Percentiles rank a stretch among this genome's conserved stretches.
These are phyloP conservation scores for Leptinotarsa peninsularis DNA, from an alignment of 2,888 invertebrate genomes.

Conservation along the genomic window DNA sequence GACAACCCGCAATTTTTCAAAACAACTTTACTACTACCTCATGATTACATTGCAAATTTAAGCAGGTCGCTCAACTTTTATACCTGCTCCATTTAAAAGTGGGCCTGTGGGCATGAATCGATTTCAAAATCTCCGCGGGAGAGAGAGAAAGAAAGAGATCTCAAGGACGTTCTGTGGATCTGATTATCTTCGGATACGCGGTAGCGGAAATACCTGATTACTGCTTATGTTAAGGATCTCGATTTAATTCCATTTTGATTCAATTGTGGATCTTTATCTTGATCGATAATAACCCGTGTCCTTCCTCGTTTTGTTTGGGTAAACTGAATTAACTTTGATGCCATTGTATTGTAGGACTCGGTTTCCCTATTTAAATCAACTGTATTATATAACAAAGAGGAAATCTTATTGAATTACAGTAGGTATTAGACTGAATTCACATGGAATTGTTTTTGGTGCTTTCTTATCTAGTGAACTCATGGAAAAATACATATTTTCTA, in stretches of 20 bases:
- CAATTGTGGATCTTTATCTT: conserved; percentile 26
- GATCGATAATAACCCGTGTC: conserved; percentile 23
- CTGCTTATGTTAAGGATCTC: conserved; percentile 15
- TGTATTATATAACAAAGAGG: conserved; percentile 1
- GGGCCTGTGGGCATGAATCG: conserved; percentile 16
- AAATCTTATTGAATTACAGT: neutral
- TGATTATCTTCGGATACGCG: conserved; percentile 16
- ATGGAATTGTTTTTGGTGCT: too few relatives aligned
- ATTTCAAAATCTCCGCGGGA: neutral
- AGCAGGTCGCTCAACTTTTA: conserved; percentile 22
- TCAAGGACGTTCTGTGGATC: conserved; percentile 19
- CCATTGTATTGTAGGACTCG: neutral
- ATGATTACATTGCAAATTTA: conserved; percentile 17
- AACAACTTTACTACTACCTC: conserved; percentile 17
- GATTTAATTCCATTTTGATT: conserved; percentile 26
- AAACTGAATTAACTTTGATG: conserved; percentile 20
- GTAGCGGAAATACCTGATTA: conserved; percentile 28
- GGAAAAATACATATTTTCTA: too few relatives aligned
- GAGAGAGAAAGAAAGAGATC: neutral
- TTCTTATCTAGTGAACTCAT: too few relatives aligned
- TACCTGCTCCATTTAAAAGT: conserved; percentile 22
- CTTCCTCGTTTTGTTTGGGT: neutral
- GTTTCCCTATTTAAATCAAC: neutral
- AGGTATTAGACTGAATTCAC: too few relatives aligned
- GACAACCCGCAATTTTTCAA: conserved; percentile 27